Conservation (phyloP, 2,113 vertebrate genomes). For the Hystrix cristata region DNA sequence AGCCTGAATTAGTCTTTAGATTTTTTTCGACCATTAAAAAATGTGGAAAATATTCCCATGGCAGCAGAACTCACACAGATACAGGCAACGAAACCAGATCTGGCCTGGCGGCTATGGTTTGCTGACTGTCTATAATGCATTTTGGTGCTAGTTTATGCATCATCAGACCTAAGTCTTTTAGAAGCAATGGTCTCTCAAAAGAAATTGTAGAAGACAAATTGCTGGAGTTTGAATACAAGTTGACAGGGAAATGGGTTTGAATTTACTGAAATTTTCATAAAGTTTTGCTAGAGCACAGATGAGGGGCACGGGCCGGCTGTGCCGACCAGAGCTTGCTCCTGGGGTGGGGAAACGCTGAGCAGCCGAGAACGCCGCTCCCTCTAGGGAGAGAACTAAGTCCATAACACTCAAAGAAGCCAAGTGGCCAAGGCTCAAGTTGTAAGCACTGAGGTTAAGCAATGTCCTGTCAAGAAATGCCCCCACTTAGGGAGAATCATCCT, state of each 20-base stretch:
- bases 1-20: not conserved
- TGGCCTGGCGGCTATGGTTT: not conserved
- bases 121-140: not conserved
- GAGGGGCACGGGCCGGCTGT: not conserved
- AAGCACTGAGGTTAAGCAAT: not conserved
- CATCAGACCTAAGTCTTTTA: not conserved
- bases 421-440: not conserved
- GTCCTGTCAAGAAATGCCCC: not conserved
- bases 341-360: not conserved
- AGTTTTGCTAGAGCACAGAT: not conserved
- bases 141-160: not conserved
- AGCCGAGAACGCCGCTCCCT: not conserved
- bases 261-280: constrained; percentile 4
- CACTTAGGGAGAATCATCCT: not conserved
- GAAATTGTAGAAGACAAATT: constrained; percentile 39
- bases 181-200: not conserved
- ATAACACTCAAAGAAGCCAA: not conserved
- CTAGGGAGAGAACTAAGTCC: not conserved
- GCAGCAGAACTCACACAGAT: not conserved
- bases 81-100: not conserved
- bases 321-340: not conserved
- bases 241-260: not conserved
- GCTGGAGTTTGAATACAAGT: constrained; percentile 22
- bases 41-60: not conserved
- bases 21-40: not conserved